Conservation (phyloP, 2,888 invertebrate species). For the Cepaea hortensis region DNA sequence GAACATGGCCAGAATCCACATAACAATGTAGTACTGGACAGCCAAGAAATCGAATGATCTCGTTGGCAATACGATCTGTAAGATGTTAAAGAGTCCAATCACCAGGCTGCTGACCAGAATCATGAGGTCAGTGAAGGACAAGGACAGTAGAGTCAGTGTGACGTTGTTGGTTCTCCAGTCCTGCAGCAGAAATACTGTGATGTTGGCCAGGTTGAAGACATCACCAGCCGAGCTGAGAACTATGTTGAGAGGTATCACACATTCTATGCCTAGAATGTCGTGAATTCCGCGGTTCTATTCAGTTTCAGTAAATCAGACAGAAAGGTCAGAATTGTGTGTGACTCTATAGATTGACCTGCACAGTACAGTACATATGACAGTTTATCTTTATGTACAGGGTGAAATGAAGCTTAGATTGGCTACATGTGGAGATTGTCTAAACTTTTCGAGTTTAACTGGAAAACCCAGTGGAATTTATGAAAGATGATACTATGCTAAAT, state of each 20-base stretch:
- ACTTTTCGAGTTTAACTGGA: no score
- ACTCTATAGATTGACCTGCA: no score
- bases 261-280: neutral
- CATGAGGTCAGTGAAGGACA: constrained; percentile 12
- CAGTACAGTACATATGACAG: no score
- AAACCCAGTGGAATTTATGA: no score
- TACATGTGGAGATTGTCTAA: no score
- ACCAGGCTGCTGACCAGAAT: neutral
- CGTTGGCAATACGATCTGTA: neutral
- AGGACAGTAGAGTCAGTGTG: constrained; percentile 1
- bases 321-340: no score
- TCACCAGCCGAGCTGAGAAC: neutral
- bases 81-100: neutral
- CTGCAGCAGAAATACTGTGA: neutral
- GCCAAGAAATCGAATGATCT: neutral
- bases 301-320: no score
- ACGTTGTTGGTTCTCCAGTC: constrained; percentile 26
- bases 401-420: no score
- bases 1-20: constrained; percentile 5
- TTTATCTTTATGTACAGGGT: no score
- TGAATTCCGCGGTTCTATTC: no score
- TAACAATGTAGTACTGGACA: constrained; percentile 7
- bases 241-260: neutral
- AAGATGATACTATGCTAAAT: no score
- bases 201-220: neutral